Evolutionary conservation across 2,113 vertebrate genomes (phyloP).

Genomic region (Origma solitaria): DNA sequence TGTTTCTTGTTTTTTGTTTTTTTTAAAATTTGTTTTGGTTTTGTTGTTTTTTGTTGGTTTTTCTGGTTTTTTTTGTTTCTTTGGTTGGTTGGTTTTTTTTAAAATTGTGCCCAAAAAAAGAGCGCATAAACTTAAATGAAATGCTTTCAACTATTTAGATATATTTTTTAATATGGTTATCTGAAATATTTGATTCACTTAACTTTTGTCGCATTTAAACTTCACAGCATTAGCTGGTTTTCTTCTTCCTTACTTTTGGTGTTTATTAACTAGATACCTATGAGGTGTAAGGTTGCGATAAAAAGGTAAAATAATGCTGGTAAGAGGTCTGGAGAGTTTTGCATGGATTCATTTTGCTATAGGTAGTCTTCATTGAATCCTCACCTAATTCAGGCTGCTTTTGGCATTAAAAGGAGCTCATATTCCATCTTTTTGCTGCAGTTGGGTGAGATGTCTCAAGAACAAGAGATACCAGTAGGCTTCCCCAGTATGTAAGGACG

Average conservation of each 20-base stretch:
- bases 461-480: neutral
- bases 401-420: neutral
- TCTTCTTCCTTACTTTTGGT: neutral
- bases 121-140: neutral
- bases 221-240: neutral
- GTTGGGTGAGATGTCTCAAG: neutral
- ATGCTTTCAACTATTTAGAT: neutral
- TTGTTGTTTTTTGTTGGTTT: neutral
- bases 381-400: neutral
- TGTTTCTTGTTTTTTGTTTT: too few species aligned
- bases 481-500: neutral
- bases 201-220: neutral
- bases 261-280: neutral
- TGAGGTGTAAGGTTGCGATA: neutral
- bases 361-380: neutral
- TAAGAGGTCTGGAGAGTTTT: neutral
- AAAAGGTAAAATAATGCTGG: neutral
- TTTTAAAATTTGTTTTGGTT: neutral
- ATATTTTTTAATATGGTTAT: neutral
- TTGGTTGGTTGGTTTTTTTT: neutral
- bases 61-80: neutral
- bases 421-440: neutral
- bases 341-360: neutral
- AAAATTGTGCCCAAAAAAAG: neutral
- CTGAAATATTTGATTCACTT: neutral